These are phyloP conservation scores for Patella vulgata DNA, from an alignment of 1,140 invertebrate genomes.

Conservation along the genomic window DNA sequence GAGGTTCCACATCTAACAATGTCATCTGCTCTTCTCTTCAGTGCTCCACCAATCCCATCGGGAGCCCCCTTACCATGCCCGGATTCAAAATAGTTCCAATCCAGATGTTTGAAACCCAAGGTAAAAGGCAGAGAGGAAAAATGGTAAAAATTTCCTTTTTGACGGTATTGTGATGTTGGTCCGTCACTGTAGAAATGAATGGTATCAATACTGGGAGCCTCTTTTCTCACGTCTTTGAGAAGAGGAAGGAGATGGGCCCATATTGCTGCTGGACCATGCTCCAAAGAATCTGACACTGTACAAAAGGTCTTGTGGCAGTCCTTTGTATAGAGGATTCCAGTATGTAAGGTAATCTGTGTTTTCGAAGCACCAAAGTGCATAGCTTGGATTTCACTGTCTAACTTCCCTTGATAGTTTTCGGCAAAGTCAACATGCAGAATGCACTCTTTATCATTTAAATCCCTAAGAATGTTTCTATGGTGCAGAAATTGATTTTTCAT, in stretches of 20 bases:
- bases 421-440: slow-evolving; percentile 37
- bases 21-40: slow-evolving; percentile 58
- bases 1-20: slow-evolving; percentile 15
- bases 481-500: slow-evolving; percentile 28
- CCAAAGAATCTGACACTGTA: slow-evolving; percentile 30
- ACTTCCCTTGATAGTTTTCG: slow-evolving; percentile 37
- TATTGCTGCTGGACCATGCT: slow-evolving; percentile 36
- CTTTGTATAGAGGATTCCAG: slow-evolving; percentile 13
- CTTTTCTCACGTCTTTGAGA: slow-evolving; percentile 19
- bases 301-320: slow-evolving; percentile 11
- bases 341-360: slow-evolving; percentile 34
- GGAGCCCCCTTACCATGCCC: slow-evolving; percentile 67
- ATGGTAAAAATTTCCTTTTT: slow-evolving; percentile 35
- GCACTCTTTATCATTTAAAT: slow-evolving; percentile 18
- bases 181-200: slow-evolving; percentile 41
- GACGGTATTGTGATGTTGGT: slow-evolving; percentile 36
- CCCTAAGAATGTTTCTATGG: slow-evolving; percentile 18
- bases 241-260: slow-evolving; percentile 42
- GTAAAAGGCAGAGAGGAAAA: slow-evolving; percentile 9
- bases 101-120: slow-evolving; percentile 18
- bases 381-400: slow-evolving; percentile 31
- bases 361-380: slow-evolving; percentile 39
- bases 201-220: slow-evolving; percentile 22
- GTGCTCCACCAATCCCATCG: slow-evolving; percentile 65
- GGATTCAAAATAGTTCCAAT: slow-evolving; percentile 66